phyloP scores from a whole-genome alignment of 2,888 invertebrate genomes.

The Malacosoma neustria region DNA sequence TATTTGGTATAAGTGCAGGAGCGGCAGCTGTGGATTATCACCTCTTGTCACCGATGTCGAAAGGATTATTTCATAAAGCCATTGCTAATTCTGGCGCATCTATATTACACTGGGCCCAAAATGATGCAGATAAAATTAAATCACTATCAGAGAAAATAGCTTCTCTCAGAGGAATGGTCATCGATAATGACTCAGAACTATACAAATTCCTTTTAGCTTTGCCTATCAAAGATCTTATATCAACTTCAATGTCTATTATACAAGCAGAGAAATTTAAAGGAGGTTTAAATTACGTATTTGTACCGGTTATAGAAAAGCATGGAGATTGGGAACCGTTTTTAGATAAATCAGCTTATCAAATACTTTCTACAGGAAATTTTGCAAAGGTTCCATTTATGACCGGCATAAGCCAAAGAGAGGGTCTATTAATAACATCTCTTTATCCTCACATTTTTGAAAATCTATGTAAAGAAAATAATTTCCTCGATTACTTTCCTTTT shows the following conservation, averaged over 20 bases:
- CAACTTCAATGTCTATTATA: slow-evolving; percentile 31
- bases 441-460: slow-evolving; percentile 21
- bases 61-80: slow-evolving; percentile 69
- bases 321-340: slow-evolving; percentile 61
- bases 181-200: slow-evolving; percentile 30
- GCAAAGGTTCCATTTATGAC: slow-evolving; percentile 61
- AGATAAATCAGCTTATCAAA: slow-evolving; percentile 42
- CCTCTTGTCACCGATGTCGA: slow-evolving; percentile 50
- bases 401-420: slow-evolving; percentile 65
- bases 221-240: slow-evolving; percentile 40
- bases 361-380: slow-evolving; percentile 50
- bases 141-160: slow-evolving; percentile 41
- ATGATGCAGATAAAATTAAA: slow-evolving; percentile 27
- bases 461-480: slow-evolving; percentile 30
- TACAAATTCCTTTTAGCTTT: slow-evolving; percentile 41
- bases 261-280: slow-evolving; percentile 30
- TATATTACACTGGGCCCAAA: slow-evolving; percentile 61
- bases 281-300: slow-evolving; percentile 63
- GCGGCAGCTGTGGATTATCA: slow-evolving; percentile 61
- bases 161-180: slow-evolving; percentile 23
- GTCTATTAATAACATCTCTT: slow-evolving; percentile 39
- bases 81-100: slow-evolving; percentile 73
- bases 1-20: slow-evolving; percentile 72
- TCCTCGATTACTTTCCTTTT: slow-evolving; percentile 43
- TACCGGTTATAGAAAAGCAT: slow-evolving; percentile 53